Conservation (phyloP, 2,113 vertebrate genomes). For the Xenopus laevis region DNA sequence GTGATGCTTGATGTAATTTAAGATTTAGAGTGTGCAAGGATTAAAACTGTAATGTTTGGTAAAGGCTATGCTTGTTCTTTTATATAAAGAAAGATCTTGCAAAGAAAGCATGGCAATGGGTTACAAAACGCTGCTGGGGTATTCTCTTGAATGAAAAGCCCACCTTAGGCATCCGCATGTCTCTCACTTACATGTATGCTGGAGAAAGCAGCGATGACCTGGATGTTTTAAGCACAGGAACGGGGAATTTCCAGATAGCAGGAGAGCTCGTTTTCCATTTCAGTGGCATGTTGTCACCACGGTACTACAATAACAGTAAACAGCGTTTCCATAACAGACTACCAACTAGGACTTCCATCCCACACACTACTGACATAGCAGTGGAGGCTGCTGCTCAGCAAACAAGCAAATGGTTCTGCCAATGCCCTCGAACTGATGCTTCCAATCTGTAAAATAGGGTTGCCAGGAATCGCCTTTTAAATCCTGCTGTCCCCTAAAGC, state of each 20-base stretch:
- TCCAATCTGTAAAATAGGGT: slow-evolving; percentile 76
- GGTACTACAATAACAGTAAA: slow-evolving; percentile 90
- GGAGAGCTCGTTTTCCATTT: slow-evolving; percentile 99
- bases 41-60: slow-evolving; percentile 51
- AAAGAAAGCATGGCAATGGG: neutral
- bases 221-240: slow-evolving; percentile 98
- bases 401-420: slow-evolving; percentile 72
- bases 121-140: slow-evolving; percentile 30
- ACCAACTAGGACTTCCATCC: slow-evolving; percentile 85
- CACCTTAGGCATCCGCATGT: slow-evolving; percentile 68
- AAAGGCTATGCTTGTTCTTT: neutral
- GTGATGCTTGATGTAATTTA: neutral
- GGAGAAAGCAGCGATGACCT: slow-evolving; percentile 97
- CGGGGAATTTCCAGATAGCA: slow-evolving; percentile 99
- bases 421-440: slow-evolving; percentile 73
- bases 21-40: slow-evolving; percentile 61
- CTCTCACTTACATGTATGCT: slow-evolving; percentile 98
- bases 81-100: neutral
- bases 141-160: slow-evolving; percentile 66
- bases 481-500: slow-evolving; percentile 73
- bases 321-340: slow-evolving; percentile 90
- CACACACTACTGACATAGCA: slow-evolving; percentile 74
- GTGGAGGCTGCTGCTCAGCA: slow-evolving; percentile 67
- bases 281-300: slow-evolving; percentile 98
- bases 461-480: slow-evolving; percentile 71